A percentile compares a stretch with the other conserved stretches of the same genome.
These are phyloP conservation scores for Lymantria monacha DNA, from an alignment of 2,888 invertebrate genomes.

Conservation along the genomic window DNA sequence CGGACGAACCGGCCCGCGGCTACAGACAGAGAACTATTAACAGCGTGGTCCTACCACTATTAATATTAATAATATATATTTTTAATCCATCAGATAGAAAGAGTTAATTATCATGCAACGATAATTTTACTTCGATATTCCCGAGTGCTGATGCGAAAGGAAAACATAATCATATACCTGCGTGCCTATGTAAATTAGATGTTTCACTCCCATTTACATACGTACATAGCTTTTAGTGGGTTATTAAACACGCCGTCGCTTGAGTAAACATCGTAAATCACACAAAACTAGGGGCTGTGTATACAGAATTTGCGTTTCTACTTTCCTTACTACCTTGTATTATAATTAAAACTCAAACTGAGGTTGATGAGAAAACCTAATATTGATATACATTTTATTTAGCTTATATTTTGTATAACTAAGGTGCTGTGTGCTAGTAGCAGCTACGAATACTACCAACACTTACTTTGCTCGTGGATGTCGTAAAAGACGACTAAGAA, in stretches of 20 bases:
- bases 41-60: too few relatives aligned
- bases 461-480: too few relatives aligned
- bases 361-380: too few relatives aligned
- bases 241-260: constrained; percentile 67
- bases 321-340: constrained; percentile 45
- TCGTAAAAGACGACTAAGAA: too few relatives aligned
- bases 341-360: constrained; percentile 6
- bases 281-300: constrained; percentile 62
- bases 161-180: constrained; percentile 31
- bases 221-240: constrained; percentile 57
- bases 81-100: too few relatives aligned
- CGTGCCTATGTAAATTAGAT: constrained; percentile 44
- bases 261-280: constrained; percentile 71
- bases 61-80: too few relatives aligned
- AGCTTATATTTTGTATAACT: too few relatives aligned
- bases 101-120: neutral
- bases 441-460: too few relatives aligned
- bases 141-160: constrained; percentile 21
- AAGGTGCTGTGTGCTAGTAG: too few relatives aligned
- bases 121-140: constrained; percentile 26
- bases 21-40: too few relatives aligned
- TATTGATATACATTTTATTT: too few relatives aligned
- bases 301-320: constrained; percentile 67
- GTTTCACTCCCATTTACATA: constrained; percentile 49
- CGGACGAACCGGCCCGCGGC: too few relatives aligned